phyloP scores from a whole-genome alignment of 2,797 vertebrate species.

The Parauchenoglanis ngamensis region DNA sequence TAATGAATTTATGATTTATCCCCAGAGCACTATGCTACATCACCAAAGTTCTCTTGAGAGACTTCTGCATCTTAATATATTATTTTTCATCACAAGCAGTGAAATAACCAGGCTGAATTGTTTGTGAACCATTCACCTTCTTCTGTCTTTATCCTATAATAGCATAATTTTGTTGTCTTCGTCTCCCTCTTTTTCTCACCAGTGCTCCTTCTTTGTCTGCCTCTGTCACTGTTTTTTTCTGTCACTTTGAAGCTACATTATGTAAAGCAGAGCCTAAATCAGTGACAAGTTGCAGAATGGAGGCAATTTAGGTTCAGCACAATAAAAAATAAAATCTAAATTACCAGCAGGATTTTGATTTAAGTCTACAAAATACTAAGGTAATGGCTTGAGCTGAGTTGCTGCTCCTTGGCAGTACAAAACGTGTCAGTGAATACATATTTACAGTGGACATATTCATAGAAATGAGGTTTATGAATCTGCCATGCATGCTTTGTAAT shows the following conservation, averaged over 20 bases:
- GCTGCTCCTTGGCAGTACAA: constrained; percentile 3
- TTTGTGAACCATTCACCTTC: neutral
- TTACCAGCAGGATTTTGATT: constrained; percentile 16
- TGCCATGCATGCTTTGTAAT: constrained; percentile 14
- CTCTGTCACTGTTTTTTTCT: neutral
- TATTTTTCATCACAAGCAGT: neutral
- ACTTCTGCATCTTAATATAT: neutral
- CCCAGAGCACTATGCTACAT: neutral
- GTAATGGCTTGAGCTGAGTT: constrained; percentile 29
- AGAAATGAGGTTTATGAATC: constrained; percentile 16
- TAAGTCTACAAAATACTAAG: constrained; percentile 15
- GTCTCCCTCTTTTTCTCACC: neutral
- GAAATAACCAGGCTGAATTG: neutral
- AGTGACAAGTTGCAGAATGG: neutral
- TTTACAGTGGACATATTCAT: constrained; percentile 13
- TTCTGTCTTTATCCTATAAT: constrained; percentile 1
- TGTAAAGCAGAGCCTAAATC: constrained; percentile 18
- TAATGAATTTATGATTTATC: neutral
- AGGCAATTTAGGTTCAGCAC: constrained; percentile 18
- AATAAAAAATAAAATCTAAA: neutral
- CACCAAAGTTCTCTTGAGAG: neutral
- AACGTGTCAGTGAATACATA: constrained; percentile 12
- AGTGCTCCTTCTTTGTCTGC: neutral
- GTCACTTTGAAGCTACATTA: constrained; percentile 12
- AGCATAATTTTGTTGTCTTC: constrained; percentile 5